Base-by-base conservation (phyloP, 2,888 invertebrate genomes). In the Gari tellinella region DNA sequence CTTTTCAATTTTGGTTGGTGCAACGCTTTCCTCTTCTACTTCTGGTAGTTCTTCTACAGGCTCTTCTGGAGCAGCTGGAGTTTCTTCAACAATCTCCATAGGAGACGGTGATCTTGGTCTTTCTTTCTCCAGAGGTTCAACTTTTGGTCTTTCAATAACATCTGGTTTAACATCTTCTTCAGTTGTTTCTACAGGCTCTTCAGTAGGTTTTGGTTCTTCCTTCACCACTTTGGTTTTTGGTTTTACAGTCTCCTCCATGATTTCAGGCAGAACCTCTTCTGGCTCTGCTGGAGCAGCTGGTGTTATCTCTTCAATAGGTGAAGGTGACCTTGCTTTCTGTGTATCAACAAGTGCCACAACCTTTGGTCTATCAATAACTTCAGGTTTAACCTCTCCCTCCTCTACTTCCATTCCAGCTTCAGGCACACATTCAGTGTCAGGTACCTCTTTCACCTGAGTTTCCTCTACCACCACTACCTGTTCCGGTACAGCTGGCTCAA, bases 231-330 rank as follows among this genome's bases (percentile, higher is more conserved):
- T 31, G 4, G 31, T 31, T 4, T 43, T 48, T 51, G 72, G 68
- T 21, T 57, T 46, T 43, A 72, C 61, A 46, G 56, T 40, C 46
- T 72, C 69, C 57, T 81, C 83, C 15, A 41, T 26, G 41, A 68
- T 96, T 85, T 96, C 96, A 0, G 95, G 94, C 86, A 95, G 95
- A 15, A 73, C 56, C 48, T 67, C 74, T 60, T 75, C 67, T 37
- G 49, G 66, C 12, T 74, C 38, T 49, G 48, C 12, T 49, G 49
- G 64, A 12, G 64, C 61, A n/a, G 60, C 56, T 23, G 49, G 43
- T 17, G 37, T 10, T 10, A 74, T 66, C 31, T 57, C 52, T 37
- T 72, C 72, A 48, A 61, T 45, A n/a, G 78, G 83, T 37, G 81
- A 75, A 26, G 81, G 80, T 31, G 72, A 64, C 25, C 58, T 68